Evolutionary conservation across 2,888 invertebrate species (phyloP), one percentile per base, ranked within the genome.

Genomic region (Graphium colonna): DNA sequence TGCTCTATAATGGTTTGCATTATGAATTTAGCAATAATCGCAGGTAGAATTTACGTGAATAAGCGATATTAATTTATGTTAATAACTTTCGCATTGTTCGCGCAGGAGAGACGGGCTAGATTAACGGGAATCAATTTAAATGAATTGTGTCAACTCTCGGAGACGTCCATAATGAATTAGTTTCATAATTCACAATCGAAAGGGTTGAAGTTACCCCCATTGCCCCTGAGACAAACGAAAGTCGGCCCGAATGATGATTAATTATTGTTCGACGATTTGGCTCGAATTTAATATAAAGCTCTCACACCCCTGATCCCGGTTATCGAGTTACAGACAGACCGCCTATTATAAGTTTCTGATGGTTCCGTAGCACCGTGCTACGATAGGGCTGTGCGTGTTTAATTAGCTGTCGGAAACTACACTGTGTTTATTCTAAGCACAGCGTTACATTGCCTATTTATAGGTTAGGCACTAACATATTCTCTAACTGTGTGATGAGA

Each of bases 121-220:
- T 83, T 82, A 78, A 65, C 62, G 73, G 75, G 76, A 82, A 85
- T 83, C 81, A 83, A 83, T 84, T 86, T 87, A 84, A n/a, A 87
- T 82, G 82, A 86, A 88, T 87, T 84, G 79, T 77, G 75, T 68
- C 73, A 74, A 82, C 71, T 73, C 77, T 70, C 79, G 71, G 65
- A 71, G 77, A 82, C 83, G 82, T 86, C 82, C 74, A 81, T 86
- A 84, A 83, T 81, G 79, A 83, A 80, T 86, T 85, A 85, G 82
- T 81, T 79, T 75, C 82, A 85, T 86, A 87, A 87, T 84, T 88
- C 77, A 82, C 84, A 85, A 86, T 86, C 81, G 86, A 84, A 85
- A 82, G 83, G 86, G 82, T 81, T 77, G 73, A 80, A 85, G 77
- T 83, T 85, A 68, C 67, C 62, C 57, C 66, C 64, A 61, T 61